Evolutionary conservation across 2,888 invertebrate species (phyloP).

Genomic region (Cephalotes varians): DNA sequence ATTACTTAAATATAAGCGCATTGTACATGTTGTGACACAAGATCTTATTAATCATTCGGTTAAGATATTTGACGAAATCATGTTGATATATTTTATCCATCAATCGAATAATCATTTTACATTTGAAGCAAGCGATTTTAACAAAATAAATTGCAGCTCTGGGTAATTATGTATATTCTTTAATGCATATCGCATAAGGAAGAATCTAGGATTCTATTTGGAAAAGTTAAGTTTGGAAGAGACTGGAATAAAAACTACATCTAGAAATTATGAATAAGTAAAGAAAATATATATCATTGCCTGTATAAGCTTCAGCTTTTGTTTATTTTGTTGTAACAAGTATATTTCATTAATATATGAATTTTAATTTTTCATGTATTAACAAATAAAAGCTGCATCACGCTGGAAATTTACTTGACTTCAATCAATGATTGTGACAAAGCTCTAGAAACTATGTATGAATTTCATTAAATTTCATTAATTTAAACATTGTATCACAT

Average conservation of each 20-base stretch:
- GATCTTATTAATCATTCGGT: not conserved
- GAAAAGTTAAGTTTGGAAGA: not conserved
- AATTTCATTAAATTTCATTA: slow-evolving; percentile 41
- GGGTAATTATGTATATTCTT: no score
- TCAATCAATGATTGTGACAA: slow-evolving; percentile 64
- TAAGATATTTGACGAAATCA: not conserved
- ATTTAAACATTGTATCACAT: slow-evolving; percentile 20
- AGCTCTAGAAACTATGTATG: slow-evolving; percentile 24
- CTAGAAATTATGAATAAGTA: not conserved
- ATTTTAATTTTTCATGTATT: not conserved
- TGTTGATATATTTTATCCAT: no score
- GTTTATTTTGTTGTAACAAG: not conserved
- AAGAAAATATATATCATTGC: not conserved
- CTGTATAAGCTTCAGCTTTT: not conserved
- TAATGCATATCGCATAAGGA: not conserved
- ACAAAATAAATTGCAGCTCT: no score
- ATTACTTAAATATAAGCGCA: not conserved
- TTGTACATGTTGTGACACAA: not conserved
- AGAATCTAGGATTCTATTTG: not conserved
- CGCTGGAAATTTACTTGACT: slow-evolving; percentile 62
- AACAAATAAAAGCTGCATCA: not conserved
- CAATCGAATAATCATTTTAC: no score
- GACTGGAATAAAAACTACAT: not conserved
- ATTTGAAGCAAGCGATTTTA: not conserved
- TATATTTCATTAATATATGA: not conserved